Conservation (phyloP, 2,113 vertebrate species). For the Thermophis baileyi region DNA sequence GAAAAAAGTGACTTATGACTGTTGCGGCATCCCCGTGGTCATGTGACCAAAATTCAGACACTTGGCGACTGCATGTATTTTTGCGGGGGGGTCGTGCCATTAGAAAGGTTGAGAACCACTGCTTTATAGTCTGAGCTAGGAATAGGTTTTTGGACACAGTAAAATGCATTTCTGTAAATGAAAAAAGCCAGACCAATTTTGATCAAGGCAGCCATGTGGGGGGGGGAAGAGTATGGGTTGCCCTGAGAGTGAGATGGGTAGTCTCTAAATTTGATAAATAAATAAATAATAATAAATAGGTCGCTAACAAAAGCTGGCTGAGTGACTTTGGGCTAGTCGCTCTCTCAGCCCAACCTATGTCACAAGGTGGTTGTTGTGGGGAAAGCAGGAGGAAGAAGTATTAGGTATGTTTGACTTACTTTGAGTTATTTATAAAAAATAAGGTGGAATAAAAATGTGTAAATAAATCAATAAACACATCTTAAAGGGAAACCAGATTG, state of each 20-base stretch:
- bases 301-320: neutral
- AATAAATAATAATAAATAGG: neutral
- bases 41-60: too few relatives aligned
- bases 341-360: neutral
- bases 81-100: too few relatives aligned
- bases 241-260: neutral
- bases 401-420: neutral
- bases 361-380: neutral
- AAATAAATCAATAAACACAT: neutral
- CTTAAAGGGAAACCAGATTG: conserved; percentile 13
- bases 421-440: neutral
- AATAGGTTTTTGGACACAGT: neutral
- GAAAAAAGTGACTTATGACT: too few relatives aligned
- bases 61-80: too few relatives aligned
- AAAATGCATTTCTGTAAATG: conserved; percentile 7
- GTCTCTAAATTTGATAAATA: neutral
- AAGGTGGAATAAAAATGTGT: neutral
- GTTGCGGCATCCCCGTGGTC: too few relatives aligned
- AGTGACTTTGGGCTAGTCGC: neutral
- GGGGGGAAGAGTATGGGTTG: neutral
- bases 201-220: neutral
- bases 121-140: conserved; percentile 9
- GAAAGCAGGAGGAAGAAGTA: neutral
- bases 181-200: conserved; percentile 11
- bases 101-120: too few relatives aligned